Evolutionary conservation across 2,888 invertebrate species (phyloP).

Genomic region (Tanypteryx hageni): DNA sequence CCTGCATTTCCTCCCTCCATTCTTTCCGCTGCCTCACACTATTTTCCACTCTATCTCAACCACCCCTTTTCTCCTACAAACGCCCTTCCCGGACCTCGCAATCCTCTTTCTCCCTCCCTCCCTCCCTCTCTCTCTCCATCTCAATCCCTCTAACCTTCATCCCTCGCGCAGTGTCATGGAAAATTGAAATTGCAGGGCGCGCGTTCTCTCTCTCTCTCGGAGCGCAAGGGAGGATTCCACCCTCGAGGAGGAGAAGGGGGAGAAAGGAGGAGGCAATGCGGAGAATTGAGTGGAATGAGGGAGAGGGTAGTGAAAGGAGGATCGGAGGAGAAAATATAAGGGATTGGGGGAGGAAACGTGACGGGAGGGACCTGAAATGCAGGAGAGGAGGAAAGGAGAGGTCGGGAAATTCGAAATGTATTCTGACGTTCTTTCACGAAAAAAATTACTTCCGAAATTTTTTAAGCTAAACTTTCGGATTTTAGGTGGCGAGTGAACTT

Average conservation of each 20-base stretch:
- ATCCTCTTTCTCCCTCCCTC: background rate
- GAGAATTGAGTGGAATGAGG: background rate
- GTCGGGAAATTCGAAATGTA: background rate
- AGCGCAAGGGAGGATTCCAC: background rate
- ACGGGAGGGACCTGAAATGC: background rate
- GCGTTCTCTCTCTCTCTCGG: background rate
- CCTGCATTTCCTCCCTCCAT: background rate
- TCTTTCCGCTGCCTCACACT: background rate
- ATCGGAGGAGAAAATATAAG: background rate
- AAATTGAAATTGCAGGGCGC: slow-evolving; percentile 54
- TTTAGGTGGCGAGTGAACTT: no score
- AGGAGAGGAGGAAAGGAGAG: background rate
- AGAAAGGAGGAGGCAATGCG: background rate
- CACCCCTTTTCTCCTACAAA: background rate
- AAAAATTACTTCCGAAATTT: no score
- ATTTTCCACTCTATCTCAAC: background rate
- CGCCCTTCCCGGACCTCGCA: background rate
- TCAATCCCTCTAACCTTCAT: background rate
- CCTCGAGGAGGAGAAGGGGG: background rate
- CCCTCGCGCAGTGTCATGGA: slow-evolving; percentile 57
- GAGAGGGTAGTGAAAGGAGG: background rate
- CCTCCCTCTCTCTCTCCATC: background rate
- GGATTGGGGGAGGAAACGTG: background rate
- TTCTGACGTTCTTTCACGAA: no score
- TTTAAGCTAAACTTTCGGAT: no score